Conservation (phyloP, 2,113 vertebrate species). For the Varanus komodoensis region DNA sequence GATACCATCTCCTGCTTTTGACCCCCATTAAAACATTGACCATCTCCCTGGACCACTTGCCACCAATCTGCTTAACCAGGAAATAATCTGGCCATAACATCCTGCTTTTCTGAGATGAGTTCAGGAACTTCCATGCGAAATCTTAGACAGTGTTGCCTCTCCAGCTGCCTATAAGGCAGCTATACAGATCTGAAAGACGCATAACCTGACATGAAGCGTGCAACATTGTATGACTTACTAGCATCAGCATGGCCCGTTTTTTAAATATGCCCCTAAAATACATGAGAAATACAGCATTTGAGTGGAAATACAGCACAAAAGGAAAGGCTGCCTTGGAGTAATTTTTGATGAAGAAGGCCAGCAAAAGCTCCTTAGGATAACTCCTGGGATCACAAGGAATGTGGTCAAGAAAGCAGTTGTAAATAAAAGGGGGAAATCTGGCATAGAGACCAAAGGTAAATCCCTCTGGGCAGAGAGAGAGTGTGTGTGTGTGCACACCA, state of each 20-base stretch:
- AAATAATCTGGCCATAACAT: background rate
- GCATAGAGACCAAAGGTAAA: conserved; percentile 37
- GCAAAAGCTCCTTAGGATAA: background rate
- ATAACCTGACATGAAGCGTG: background rate
- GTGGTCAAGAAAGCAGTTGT: conserved; percentile 33
- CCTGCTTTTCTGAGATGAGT: background rate
- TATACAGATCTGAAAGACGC: background rate
- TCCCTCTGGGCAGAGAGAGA: background rate
- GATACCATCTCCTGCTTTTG: background rate
- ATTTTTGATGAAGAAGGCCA: background rate
- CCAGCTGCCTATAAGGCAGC: conserved; percentile 27
- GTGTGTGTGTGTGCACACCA: background rate
- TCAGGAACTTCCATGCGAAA: background rate
- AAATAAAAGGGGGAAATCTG: conserved; percentile 21
- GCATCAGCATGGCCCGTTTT: background rate
- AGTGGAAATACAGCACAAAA: background rate
- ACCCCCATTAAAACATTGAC: background rate
- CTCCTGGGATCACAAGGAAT: background rate
- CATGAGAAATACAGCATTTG: background rate
- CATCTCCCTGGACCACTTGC: background rate
- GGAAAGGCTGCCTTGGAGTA: background rate
- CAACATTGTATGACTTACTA: background rate
- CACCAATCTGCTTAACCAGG: background rate
- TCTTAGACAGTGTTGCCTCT: background rate
- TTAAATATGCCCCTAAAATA: background rate